Base-by-base conservation (phyloP, 2,888 invertebrate species). In the Andrena flavipes region DNA sequence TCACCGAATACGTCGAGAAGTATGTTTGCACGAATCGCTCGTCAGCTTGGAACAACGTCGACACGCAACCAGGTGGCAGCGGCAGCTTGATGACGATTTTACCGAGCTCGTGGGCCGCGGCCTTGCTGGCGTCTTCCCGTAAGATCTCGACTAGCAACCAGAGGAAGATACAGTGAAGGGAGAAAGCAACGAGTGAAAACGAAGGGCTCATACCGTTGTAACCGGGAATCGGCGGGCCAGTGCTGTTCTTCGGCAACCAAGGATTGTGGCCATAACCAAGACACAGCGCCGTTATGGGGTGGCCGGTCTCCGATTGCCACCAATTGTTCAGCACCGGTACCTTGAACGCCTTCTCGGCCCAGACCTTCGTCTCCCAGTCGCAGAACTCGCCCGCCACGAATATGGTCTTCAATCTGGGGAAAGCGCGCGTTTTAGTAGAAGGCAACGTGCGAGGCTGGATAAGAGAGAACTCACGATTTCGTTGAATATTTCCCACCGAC, bases 261-360 rank as follows among this genome's bases (percentile, higher is more conserved):
- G 96, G 94, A 90, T 95, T 96, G 56, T 97, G 96, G 0, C 96
- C 96, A 59, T 97, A 96, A 0, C 98, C 98, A 8, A 97, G 92
- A 91, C 98, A 98, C 0, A 97, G 96, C 0, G 98, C 97, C 0
- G 98, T 98, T 76, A 99, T 97, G 0, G 98, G 96, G 80, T 98
- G 98, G 0, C 99, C 99, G 0, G 98, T 97, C 94, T 99, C 99
- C 1, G 99, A 99, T 95, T 99, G 99, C 99, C 99, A 99, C 98
- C 98, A 99, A 93, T 99, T 97, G 93, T 99, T 99, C 71, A 98
- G 93, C 2, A 98, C 95, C 0, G 97, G 97, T 8, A 96, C 96
- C 76, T 96, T 95, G 90, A 98, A 97, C 7, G 95, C 95, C 77
- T 95, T 95, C 90, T 96, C 96, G 5, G 96, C 96, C 97, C 97